These are phyloP conservation scores for Crypturellus undulatus DNA, from an alignment of 2,113 vertebrate genomes.

Conservation along the genomic window DNA sequence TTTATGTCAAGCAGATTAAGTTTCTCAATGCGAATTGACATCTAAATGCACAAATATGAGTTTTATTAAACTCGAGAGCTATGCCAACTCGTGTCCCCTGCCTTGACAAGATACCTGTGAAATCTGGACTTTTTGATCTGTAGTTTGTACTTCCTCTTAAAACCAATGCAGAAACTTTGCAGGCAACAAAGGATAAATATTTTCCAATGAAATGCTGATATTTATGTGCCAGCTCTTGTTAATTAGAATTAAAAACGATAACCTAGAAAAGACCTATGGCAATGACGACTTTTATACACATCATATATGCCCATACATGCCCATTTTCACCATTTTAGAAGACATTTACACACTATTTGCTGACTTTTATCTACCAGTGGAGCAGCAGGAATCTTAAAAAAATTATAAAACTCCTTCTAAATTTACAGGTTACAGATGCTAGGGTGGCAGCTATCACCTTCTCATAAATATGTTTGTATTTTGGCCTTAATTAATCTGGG, in stretches of 20 bases:
- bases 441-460: not conserved
- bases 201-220: not conserved
- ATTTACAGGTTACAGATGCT: not conserved
- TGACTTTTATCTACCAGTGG: accelerated
- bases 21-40: not conserved
- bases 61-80: not conserved
- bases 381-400: not conserved
- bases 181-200: not conserved
- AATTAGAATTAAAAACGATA: not conserved
- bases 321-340: not conserved
- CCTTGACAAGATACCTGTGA: not conserved
- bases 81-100: not conserved
- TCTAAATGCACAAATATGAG: not conserved
- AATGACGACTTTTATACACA: not conserved
- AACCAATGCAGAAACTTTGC: not conserved
- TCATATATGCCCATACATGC: accelerated
- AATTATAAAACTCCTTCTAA: not conserved
- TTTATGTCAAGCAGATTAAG: not conserved
- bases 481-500: not conserved
- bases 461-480: not conserved
- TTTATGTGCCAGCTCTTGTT: not conserved
- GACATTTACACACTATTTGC: not conserved
- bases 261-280: not conserved
- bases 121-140: not conserved
- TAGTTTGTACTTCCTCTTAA: not conserved